Evolutionary conservation across 2,113 vertebrate species (phyloP), one percentile per base, ranked within the genome.

Genomic region (Drymodes brunneopygia): DNA sequence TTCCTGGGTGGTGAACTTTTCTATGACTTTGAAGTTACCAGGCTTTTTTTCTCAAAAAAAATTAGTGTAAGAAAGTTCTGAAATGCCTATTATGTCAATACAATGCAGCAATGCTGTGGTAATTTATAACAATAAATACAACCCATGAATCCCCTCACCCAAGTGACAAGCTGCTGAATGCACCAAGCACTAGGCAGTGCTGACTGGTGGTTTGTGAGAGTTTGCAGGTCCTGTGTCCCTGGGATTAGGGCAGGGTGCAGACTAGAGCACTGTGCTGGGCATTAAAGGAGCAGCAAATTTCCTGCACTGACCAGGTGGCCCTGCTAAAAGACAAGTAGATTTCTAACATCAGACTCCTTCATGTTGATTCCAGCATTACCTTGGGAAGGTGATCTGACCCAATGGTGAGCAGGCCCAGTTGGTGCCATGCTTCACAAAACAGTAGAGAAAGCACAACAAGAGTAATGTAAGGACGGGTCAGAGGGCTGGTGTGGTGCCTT

Each of bases 151-250:
- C 40, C 6, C 11, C 14, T n/a, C 6, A 21, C 10, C 15, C 28
- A 50, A 44, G 36, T 17, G 38, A 21, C 25, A 33, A 42, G 54
- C 27, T 67, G 71, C 35, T 71, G 51, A 83, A 71, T 14, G 6
- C 0, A 1, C 50, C 42, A 51, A 57, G 19, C 65, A 7, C 12
- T 1, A 2, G 15, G 19, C 15, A 61, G 36, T 0, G 1, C 33
- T 7, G 33, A 5, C 15, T 22, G 67, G 25, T 2, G 2, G 11
- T 60, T 25, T 67, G 28, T 15, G 58, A 60, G 40, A 56, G 31
- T 31, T 38, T 23, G 16, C 15, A 40, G 25, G 8, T 62, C 4
- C 0, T 22, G 6, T 50, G 38, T 56, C 38, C 38, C 45, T 24
- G 27, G 24, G 11, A 22, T 50, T 7, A 25, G 27, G 51, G 27